A percentile compares a stretch with the other conserved stretches of the same genome.
phyloP scores from a whole-genome alignment of 1,140 invertebrate genomes.

The Daktulosphaira vitifoliae region DNA sequence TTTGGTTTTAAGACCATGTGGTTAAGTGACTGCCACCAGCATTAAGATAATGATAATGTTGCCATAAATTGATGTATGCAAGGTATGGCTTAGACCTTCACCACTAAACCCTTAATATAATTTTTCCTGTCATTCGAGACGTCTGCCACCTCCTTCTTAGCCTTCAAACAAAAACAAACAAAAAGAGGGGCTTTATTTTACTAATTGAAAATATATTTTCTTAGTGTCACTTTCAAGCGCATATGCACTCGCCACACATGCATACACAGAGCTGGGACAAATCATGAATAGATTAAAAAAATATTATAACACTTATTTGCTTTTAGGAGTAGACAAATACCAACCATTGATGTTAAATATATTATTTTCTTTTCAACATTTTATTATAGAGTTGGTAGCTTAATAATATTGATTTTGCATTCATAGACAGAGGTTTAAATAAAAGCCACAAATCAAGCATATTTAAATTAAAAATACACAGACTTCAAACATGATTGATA shows the following conservation, averaged over 20 bases:
- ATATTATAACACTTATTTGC: no score
- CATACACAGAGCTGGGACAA: constrained; percentile 33
- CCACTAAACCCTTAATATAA: constrained; percentile 16
- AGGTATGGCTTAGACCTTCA: constrained; percentile 21
- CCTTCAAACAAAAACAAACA: constrained; percentile 32
- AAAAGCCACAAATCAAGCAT: no score
- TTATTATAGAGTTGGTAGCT: no score
- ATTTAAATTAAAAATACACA: no score
- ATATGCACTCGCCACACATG: constrained; percentile 23
- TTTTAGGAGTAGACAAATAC: no score
- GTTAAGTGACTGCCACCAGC: constrained; percentile 15
- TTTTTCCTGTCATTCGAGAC: constrained; percentile 14
- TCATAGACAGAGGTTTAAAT: no score
- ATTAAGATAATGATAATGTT: constrained; percentile 18
- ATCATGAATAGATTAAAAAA: constrained; percentile 16
- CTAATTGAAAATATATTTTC: constrained; percentile 12
- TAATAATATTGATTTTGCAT: no score
- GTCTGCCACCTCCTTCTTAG: constrained; percentile 31
- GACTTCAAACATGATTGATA: no score
- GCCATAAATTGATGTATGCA: constrained; percentile 13
- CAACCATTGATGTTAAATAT: no score
- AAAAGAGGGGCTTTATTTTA: constrained; percentile 32
- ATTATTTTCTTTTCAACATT: no score
- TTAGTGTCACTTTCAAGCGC: constrained; percentile 13
- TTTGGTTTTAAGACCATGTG: constrained; percentile 13